These are phyloP conservation scores for Entomobrya proxima DNA, from an alignment of 2,888 invertebrate species.

Conservation along the genomic window DNA sequence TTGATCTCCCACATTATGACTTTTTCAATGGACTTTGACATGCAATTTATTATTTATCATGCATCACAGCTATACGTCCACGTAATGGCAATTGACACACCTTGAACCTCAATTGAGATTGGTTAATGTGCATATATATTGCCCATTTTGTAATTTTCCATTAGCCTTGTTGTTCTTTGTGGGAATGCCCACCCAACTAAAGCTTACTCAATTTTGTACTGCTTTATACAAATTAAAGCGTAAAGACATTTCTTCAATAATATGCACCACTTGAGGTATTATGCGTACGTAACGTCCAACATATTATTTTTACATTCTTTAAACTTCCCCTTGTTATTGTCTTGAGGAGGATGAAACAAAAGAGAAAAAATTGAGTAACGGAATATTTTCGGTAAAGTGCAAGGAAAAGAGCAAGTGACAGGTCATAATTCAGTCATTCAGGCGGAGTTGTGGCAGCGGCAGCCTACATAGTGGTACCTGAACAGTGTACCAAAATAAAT, in stretches of 20 bases:
- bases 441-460: neutral
- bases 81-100: neutral
- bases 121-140: neutral
- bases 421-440: conserved; percentile 49
- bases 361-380: neutral
- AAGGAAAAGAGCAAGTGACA: conserved; percentile 22
- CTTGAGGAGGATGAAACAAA: neutral
- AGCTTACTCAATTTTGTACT: neutral
- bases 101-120: neutral
- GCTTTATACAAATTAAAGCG: neutral
- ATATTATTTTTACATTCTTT: neutral
- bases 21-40: conserved; percentile 40
- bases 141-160: neutral
- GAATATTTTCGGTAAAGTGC: neutral
- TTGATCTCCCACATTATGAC: neutral
- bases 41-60: conserved; percentile 15
- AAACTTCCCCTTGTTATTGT: neutral
- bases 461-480: neutral
- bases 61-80: too few relatives aligned
- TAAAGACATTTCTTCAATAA: neutral
- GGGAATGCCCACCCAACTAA: neutral
- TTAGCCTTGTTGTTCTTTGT: neutral
- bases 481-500: neutral
- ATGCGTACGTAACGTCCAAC: neutral
- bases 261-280: too few relatives aligned